Evolutionary conservation across 2,113 vertebrate genomes (phyloP), one percentile per base, ranked within the genome.

Genomic region (Coptodon rendalli): DNA sequence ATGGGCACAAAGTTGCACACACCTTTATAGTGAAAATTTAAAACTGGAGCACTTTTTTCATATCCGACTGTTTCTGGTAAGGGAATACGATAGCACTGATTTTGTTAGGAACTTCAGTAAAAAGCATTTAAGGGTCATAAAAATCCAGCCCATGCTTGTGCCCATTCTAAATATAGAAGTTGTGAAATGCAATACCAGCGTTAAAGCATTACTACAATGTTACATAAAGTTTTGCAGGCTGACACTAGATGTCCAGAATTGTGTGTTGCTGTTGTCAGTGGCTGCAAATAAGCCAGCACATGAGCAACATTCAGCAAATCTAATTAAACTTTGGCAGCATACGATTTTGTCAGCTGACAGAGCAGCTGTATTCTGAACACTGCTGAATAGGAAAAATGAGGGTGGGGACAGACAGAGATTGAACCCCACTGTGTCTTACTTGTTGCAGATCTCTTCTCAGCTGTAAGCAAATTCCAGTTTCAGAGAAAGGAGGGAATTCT

Each of bases 281-380:
- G 84, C 36, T 76, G 82, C 84, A 82, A 87, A 86, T 82, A 63
- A 90, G 81, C 66, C 80, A 89, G 91, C 92, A 86, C 89, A 89
- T 95, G 87, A 92, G 89, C 45, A 16, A 89, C 81, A 86, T 91
- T 94, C 88, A 87, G 86, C 88, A 94, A 91, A 93, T 89, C 19
- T 68, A 92, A 92, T 95, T 82, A 91, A 93, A 89, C 48, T n/a
- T 40, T 6, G 38, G 22, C 84, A 85, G 53, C 83, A n/a, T 86
- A 89, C 85, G 87, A 84, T 93, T 83, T 66, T 85, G 91, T 95
- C 92, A 94, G 91, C 90, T 93, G 92, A 92, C 85, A 38, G 81
- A 79, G 59, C 82, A 83, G 85, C 71, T 80, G 76, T 82, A 68
- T n/a, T 56, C 52, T 56, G 17, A 53, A 16, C 48, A 80, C 24